Conservation (phyloP, 2,797 vertebrate species). For the Peromyscus eremicus region DNA sequence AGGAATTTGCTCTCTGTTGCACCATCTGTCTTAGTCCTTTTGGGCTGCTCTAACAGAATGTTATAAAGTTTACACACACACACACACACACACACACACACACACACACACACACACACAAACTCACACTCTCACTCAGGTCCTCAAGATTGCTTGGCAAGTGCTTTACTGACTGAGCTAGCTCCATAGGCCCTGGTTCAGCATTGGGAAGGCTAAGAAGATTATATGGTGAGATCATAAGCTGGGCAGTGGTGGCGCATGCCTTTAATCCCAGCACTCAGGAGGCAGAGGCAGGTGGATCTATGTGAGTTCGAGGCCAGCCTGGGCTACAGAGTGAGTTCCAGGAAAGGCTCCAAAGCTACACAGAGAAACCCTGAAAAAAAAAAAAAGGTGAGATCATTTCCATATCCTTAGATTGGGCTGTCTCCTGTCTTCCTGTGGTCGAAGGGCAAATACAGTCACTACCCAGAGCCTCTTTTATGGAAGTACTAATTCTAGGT, state of each 20-base stretch:
- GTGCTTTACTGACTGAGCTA: not conserved
- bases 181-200: not conserved
- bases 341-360: no score
- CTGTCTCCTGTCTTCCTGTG: not conserved
- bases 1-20: not conserved
- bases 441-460: not conserved
- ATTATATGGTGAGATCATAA: not conserved
- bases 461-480: not conserved
- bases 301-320: no score
- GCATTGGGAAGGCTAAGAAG: not conserved
- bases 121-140: accelerated
- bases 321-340: no score
- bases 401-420: not conserved
- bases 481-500: not conserved
- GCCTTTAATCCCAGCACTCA: no score
- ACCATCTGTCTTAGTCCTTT: not conserved
- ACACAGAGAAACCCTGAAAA: no score
- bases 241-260: no score
- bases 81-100: not conserved
- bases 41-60: not conserved
- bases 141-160: not conserved
- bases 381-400: not conserved
- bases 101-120: no score
- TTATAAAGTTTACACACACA: not conserved
- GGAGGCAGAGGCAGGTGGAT: no score